Evolutionary conservation across 2,888 invertebrate genomes (phyloP), one percentile per base, ranked within the genome.

Genomic region (Cactoblastis cactorum): DNA sequence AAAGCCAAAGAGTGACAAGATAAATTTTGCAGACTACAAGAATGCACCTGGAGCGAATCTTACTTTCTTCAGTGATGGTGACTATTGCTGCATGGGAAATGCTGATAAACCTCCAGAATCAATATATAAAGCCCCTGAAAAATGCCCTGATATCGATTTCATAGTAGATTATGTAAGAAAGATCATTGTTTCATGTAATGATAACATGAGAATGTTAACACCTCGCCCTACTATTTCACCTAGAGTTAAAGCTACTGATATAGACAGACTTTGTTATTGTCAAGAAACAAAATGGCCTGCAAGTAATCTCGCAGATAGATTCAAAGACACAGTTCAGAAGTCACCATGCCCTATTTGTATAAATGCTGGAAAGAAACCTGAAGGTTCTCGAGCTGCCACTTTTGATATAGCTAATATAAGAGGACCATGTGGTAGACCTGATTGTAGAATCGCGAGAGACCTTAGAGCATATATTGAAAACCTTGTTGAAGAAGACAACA

Each of bases 151-250:
- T 59, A 72, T 88, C 38, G 71, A 89, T 58, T 77, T 65, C 51
- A 88, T 89, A 48, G 67, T 80, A 41, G 88, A 89, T 54, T 89
- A 89, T 53, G 77, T 88, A 1, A 73, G 83, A 38, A 86, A 84
- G 56, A 82, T 85, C 8, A 82, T 89, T 39, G 72, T 80, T 11
- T 87, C 88, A 3, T 87, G 88, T 61, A 86, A 89, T 61, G 88
- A 89, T 58, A 85, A 87, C 56, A 82, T 89, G 84, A 77, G 88
- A 56, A 87, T 84, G 87, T 61, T 89, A 52, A 88, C 87, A 19
- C 88, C 88, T 45, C 77, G 79, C 9, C 77, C 84, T 9, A 74
- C 80, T 2, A 82, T 88, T 55, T 70, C 53, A 51, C 87, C 87
- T 1, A 74, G 82, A 71, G 57, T 83, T 0, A 85, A 82, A 69